phyloP scores from a whole-genome alignment of 2,888 invertebrate species.

The Drosophila neotestacea region DNA sequence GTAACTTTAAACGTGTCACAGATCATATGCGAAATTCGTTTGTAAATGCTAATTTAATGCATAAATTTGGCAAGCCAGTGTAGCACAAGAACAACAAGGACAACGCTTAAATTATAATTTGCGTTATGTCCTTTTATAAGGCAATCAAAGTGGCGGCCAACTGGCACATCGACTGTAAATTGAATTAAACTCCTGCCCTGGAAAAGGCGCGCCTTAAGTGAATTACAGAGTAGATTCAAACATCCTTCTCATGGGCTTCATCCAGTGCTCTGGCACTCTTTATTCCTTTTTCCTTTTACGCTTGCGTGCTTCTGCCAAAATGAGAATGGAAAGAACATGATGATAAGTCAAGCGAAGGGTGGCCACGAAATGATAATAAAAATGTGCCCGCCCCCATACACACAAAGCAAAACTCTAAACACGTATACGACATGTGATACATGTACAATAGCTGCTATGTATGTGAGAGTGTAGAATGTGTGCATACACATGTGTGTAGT shows the following conservation, averaged over 20 bases:
- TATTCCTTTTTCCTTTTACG: constrained; percentile 55
- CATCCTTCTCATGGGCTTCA: constrained; percentile 20
- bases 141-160: constrained; percentile 57
- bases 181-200: constrained; percentile 60
- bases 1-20: constrained; percentile 32
- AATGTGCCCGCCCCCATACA: constrained; percentile 24
- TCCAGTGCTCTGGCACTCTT: constrained; percentile 10
- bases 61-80: constrained; percentile 64
- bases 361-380: constrained; percentile 57
- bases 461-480: not conserved
- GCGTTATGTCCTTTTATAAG: constrained; percentile 30
- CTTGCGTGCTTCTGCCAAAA: constrained; percentile 54
- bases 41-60: constrained; percentile 53
- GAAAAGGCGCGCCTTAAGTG: constrained; percentile 18
- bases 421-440: constrained; percentile 67
- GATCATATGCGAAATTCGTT: constrained; percentile 49
- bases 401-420: constrained; percentile 39
- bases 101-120: constrained; percentile 55
- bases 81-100: constrained; percentile 5
- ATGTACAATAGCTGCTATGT: constrained; percentile 41
- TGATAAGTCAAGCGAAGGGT: constrained; percentile 37
- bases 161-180: constrained; percentile 62
- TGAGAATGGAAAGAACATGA: constrained; percentile 25
- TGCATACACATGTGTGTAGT: constrained; percentile 20
- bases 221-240: constrained; percentile 15